A percentile compares a stretch with the other conserved stretches of the same genome.
These are phyloP conservation scores for Lasiommata megera DNA, from an alignment of 2,888 invertebrate genomes.

Conservation along the genomic window DNA sequence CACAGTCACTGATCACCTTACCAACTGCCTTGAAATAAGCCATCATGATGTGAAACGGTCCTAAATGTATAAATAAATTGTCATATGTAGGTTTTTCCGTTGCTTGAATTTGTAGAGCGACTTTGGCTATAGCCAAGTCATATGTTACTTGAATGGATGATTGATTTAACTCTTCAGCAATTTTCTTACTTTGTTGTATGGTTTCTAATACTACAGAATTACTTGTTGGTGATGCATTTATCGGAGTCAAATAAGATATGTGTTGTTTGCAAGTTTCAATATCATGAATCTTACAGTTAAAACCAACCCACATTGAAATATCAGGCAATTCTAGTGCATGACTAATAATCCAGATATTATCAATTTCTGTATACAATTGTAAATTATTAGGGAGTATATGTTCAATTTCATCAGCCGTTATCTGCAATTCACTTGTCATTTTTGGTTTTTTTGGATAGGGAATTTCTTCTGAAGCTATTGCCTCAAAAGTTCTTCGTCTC, in stretches of 20 bases:
- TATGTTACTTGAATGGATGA: slow-evolving; percentile 35
- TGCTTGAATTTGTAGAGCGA: slow-evolving; percentile 34
- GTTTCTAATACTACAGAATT: slow-evolving; percentile 38
- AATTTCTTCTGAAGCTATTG: not conserved
- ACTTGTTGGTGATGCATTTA: slow-evolving; percentile 40
- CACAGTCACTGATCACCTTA: slow-evolving; percentile 39
- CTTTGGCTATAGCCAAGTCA: slow-evolving; percentile 39
- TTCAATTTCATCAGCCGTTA: not conserved
- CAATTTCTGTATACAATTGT: not conserved
- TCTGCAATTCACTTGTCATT: not conserved
- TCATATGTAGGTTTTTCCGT: slow-evolving; percentile 30
- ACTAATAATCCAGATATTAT: not conserved
- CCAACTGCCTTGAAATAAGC: slow-evolving; percentile 42
- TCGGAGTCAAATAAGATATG: slow-evolving; percentile 38
- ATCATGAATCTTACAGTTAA: not conserved
- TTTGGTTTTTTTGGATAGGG: not conserved
- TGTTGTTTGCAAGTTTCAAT: slow-evolving; percentile 21
- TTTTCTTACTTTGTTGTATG: slow-evolving; percentile 34
- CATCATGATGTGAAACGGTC: slow-evolving; percentile 39
- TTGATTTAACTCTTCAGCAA: slow-evolving; percentile 28
- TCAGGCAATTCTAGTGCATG: not conserved
- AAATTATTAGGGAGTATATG: not conserved
- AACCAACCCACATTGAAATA: not conserved
- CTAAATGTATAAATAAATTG: slow-evolving; percentile 37
- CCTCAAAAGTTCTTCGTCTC: slow-evolving; percentile 17